Evolutionary conservation across 2,888 invertebrate genomes (phyloP).

Genomic region (Pilophorus perplexus): DNA sequence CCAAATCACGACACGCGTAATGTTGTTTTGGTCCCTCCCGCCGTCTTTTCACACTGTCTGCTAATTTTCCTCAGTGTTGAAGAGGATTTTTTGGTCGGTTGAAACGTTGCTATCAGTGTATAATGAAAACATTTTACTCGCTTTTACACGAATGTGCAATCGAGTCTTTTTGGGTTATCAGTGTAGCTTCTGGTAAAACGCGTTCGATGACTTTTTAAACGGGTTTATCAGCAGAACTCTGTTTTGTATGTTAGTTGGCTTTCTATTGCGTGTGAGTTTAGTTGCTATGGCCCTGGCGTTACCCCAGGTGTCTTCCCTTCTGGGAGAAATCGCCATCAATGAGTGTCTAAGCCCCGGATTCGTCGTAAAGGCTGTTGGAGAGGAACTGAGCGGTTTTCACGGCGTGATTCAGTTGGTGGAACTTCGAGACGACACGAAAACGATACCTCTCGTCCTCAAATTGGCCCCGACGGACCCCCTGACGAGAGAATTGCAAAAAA

Average conservation of each 20-base stretch:
- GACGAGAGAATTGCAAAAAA: conserved; percentile 4
- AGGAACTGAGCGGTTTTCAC: conserved; percentile 11
- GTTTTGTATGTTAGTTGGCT: neutral
- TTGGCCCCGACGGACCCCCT: conserved; percentile 2
- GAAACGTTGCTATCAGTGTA: too few relatives aligned
- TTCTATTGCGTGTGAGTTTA: neutral
- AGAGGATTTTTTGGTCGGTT: too few relatives aligned
- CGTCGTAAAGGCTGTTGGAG: neutral
- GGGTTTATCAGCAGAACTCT: neutral
- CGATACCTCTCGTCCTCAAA: conserved; percentile 18
- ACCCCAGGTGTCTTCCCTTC: conserved; percentile 7
- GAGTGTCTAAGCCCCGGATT: conserved; percentile 9
- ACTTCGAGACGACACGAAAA: neutral
- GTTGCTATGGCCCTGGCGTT: conserved; percentile 13
- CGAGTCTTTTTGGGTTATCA: neutral
- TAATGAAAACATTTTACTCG: too few relatives aligned
- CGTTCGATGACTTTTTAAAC: too few relatives aligned
- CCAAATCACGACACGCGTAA: too few relatives aligned
- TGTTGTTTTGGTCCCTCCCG: too few relatives aligned
- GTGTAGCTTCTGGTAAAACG: too few relatives aligned
- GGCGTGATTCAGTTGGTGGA: conserved; percentile 1
- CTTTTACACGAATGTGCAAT: too few relatives aligned
- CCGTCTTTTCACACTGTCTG: too few relatives aligned
- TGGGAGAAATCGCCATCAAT: conserved; percentile 1
- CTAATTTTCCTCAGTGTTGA: too few relatives aligned